Percentiles rank a stretch among this genome's conserved stretches.
These are phyloP conservation scores for Lagodon rhomboides DNA, from an alignment of 2,797 vertebrate genomes.

Conservation along the genomic window DNA sequence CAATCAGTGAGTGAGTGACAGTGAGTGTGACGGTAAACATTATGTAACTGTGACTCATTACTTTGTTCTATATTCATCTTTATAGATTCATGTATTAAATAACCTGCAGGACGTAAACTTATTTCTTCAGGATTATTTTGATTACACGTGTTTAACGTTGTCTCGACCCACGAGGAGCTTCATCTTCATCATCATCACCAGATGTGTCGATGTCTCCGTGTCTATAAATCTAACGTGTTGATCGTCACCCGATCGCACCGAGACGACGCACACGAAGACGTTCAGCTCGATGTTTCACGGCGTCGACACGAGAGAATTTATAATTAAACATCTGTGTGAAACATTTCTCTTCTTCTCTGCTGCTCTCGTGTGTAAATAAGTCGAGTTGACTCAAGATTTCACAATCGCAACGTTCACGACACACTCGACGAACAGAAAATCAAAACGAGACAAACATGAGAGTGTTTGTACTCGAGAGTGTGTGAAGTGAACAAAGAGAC, in stretches of 20 bases:
- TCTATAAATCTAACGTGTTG: not conserved
- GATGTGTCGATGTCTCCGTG: too few relatives aligned
- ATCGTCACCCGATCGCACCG: not conserved
- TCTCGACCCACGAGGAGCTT: too few relatives aligned
- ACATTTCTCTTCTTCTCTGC: not conserved
- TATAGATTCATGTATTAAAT: too few relatives aligned
- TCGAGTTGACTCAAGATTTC: conserved; percentile 29
- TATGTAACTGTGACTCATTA: too few relatives aligned
- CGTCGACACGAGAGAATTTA: not conserved
- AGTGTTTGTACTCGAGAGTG: not conserved
- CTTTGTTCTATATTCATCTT: too few relatives aligned
- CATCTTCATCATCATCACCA: too few relatives aligned
- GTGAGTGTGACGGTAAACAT: too few relatives aligned
- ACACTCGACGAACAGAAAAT: conserved; percentile 9
- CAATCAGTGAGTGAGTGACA: too few relatives aligned
- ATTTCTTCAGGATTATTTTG: too few relatives aligned
- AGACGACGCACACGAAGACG: too few relatives aligned
- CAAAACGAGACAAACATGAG: not conserved
- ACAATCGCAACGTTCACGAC: not conserved
- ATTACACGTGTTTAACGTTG: too few relatives aligned
- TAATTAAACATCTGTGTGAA: not conserved
- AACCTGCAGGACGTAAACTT: too few relatives aligned
- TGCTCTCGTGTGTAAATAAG: conserved; percentile 12
- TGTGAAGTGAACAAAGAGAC: conserved; percentile 1
- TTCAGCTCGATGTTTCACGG: not conserved